Evolutionary conservation across 1,140 invertebrate genomes (phyloP), one percentile per base, ranked within the genome.

Genomic region (Aphidius gifuensis): DNA sequence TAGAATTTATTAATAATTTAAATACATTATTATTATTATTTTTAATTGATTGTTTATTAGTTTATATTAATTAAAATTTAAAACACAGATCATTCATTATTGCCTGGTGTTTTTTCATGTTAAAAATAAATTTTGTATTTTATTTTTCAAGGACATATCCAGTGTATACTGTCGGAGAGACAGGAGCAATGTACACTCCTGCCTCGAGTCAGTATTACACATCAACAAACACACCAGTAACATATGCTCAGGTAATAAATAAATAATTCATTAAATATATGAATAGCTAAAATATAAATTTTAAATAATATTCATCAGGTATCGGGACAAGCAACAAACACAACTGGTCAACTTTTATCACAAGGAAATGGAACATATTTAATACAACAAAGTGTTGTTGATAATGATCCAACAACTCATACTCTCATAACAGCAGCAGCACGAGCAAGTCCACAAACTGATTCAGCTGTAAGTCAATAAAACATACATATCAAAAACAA

Each of bases 151-250:
- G 91, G 87, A 86, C 88, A 66, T 93, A 92, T 83, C 90, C 90
- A 63, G 90, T 93, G 45, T 93, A 93, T 74, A 90, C 90, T 60
- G 91, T 93, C 62, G 89, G 88, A 6, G 88, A 89, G 75, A 84
- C 87, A 65, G 86, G 85, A 66, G 85, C 88, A 2, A 85, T 91
- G 82, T 91, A 91, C 72, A 86, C 85, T 64, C 83, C 87, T 69
- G 86, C 85, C 64, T 83, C 86, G 21, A 83, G 80, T 61, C 86
- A 88, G 67, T 88, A 87, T 74, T 87, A 86, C 61, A 84, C 85
- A 16, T 76, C 82, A 61, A 74, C 82, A 64, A 81, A 84, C 61
- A 80, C 83, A 21, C 81, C 82, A 54, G 80, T 81, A n/a, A 79
- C 83, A 44, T 82, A 82, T 56, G 85, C 87, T 42, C 84, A 88